Base-by-base conservation (phyloP, 1,140 invertebrate genomes). In the Bombus haemorrhoidalis region DNA sequence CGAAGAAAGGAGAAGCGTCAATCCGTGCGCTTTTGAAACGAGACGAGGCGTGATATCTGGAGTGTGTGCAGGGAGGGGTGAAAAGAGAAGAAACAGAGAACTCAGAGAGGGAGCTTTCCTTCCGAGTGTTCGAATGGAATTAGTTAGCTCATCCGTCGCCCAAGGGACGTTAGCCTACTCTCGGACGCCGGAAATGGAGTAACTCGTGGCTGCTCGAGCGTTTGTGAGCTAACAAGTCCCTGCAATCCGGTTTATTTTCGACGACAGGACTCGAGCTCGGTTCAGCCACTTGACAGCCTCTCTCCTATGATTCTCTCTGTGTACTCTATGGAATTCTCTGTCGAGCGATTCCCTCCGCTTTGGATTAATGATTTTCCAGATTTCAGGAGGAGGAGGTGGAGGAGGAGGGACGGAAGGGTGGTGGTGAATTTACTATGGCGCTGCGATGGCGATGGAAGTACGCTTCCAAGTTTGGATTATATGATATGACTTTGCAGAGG, bases 51-150 rank as follows among this genome's bases (percentile, higher is more conserved):
- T 0, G 39, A n/a, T n/a, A 41, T 22, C 25, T 13, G 6, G 18
- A n/a, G 71, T 13, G 39, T n/a, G 43, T 9, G 39, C 6, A 28
- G 0, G 5, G 5, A 53, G n/a, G 68, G 57, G 4, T 15, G 6
- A 32, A 22, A 66, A 18, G 25, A 22, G 85, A 43, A 76, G 47
- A 32, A 62, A 66, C 47, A 53, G 47, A 74, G 3, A 34, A n/a
- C 43, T 15, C 15, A 66, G 28, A 59, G 83, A 62, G n/a, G 32
- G 66, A 69, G 39, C 77, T 88, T 81, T 47, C 73, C 77, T 88
- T 81, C 47, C 73, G 85, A 87, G 47, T 87, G 82, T 81, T 89
- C 89, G 82, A 87, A 90, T 90, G 88, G 75, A 90, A 90, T 90
- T 90, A 90, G 83, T 90, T 90, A 85, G 81, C 79, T 89, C 75